Base-by-base conservation (phyloP, 2,888 invertebrate species). In the Chalcis sispes region DNA sequence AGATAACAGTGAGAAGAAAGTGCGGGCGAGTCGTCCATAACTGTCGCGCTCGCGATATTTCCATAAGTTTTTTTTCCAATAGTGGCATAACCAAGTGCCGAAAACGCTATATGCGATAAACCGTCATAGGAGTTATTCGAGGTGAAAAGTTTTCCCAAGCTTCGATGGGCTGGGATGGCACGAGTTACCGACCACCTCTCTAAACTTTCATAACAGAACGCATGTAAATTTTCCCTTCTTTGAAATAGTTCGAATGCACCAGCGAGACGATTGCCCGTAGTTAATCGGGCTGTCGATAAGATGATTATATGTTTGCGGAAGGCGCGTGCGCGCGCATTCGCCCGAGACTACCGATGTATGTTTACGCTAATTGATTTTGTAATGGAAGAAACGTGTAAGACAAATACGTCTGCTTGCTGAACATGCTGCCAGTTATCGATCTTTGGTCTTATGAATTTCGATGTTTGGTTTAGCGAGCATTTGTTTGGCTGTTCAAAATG, bases 381-480 rank as follows among this genome's bases (percentile, higher is more conserved):
- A 70, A 70, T 70, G 69, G 74, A 69, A 70, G 69, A 75, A 75
- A 75, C 56, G 23, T 56, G 74, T 56, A 69, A 70, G 74, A 69
- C 48, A 54, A 64, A 70, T 62, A 75, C 58, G 8, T 36, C 32
- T 1, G 52, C 15, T 56, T 29, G 23, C 23, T 15, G 8, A 27
- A 13, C 56, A 18, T 8, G 23, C 29, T 29, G 13, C 42, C 8
- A 5, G 40, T n/a, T 36, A 58, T 36, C 48, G 56, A 54, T 48
- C 61, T 61, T 52, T 46, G 50, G 15, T 59, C 50, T 58, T 40
- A 54, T 40, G 42, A 46, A 25, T 1, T 20, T n/a, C 7, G 4
- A 54, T 46, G 27, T 64, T 18, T 40, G 29, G 18, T 46, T 59
- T 48, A 36, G 23, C 32, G 23, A 10, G 25, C 50, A 23, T 25